Percentiles rank a stretch among this genome's conserved stretches.
Evolutionary conservation across 1,140 invertebrate species (phyloP).

Genomic region (Rhyzopertha dominica): DNA sequence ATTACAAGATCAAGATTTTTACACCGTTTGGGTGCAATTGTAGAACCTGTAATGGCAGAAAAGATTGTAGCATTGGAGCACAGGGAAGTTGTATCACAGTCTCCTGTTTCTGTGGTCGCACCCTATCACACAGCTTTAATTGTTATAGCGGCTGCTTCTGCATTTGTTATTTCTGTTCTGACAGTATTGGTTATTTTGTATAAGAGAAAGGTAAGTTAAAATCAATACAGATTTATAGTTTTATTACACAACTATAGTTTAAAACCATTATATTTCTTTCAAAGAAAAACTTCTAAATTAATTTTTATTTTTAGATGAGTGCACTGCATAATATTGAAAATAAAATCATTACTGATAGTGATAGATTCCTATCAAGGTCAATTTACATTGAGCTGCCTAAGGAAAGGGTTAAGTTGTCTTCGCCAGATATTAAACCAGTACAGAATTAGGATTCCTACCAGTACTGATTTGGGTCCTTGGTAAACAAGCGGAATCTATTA

Average conservation of each 20-base stretch:
- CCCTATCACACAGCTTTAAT: slow-evolving; percentile 67
- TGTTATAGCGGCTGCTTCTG: slow-evolving; percentile 62
- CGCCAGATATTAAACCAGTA: slow-evolving; percentile 15
- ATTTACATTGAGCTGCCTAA: slow-evolving; percentile 53
- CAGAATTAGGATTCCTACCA: too few species aligned
- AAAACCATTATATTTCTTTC: neutral
- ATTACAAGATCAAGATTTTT: slow-evolving; percentile 59
- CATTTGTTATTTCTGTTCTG: slow-evolving; percentile 66
- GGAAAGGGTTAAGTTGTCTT: slow-evolving; percentile 36
- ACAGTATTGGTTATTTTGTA: slow-evolving; percentile 64
- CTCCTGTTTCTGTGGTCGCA: slow-evolving; percentile 57
- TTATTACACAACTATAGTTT: neutral
- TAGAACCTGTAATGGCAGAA: slow-evolving; percentile 36
- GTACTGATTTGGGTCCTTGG: too few species aligned
- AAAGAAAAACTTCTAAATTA: neutral
- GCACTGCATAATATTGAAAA: slow-evolving; percentile 44
- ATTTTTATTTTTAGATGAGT: slow-evolving; percentile 34
- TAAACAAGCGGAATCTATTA: too few species aligned
- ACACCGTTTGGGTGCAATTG: slow-evolving; percentile 50
- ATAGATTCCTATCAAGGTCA: slow-evolving; percentile 51
- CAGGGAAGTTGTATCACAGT: slow-evolving; percentile 62
- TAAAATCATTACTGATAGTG: slow-evolving; percentile 50
- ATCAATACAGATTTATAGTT: neutral
- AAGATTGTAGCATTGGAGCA: slow-evolving; percentile 57
- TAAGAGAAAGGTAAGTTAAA: slow-evolving; percentile 50